phyloP scores from a whole-genome alignment of 1,140 invertebrate genomes.

The Microplitis demolitor region DNA sequence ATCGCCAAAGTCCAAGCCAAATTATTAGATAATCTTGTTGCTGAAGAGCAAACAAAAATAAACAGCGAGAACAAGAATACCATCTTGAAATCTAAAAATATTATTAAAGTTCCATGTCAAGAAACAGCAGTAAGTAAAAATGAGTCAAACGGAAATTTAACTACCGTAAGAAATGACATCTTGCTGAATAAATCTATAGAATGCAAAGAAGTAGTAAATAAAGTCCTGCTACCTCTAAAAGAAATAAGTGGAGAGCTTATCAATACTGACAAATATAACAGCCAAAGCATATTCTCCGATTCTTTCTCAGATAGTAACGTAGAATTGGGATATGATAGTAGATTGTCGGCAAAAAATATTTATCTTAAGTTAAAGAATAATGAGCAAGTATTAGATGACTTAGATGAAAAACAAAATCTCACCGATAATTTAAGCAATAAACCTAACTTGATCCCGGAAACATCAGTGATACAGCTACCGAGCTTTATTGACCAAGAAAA shows the following conservation, averaged over 20 bases:
- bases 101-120: not conserved
- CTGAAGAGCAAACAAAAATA: conserved; percentile 56
- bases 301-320: too few species aligned
- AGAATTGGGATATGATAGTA: too few species aligned
- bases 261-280: too few species aligned
- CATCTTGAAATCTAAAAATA: conserved; percentile 42
- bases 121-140: too few species aligned
- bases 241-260: too few species aligned
- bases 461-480: conserved; percentile 16
- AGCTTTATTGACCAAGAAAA: conserved; percentile 4
- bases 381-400: conserved; percentile 19
- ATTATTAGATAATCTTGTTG: conserved; percentile 57
- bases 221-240: too few species aligned
- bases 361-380: conserved; percentile 1
- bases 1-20: conserved; percentile 55
- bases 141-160: too few species aligned
- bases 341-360: not conserved
- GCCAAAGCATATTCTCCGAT: too few species aligned
- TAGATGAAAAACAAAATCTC: conserved; percentile 48
- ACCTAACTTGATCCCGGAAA: conserved; percentile 51
- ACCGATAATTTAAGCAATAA: conserved; percentile 53
- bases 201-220: too few species aligned
- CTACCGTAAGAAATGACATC: too few species aligned
- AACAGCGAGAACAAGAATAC: conserved; percentile 46
- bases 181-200: too few species aligned